Conservation (phyloP, 2,797 vertebrate species). For the Scolopax bukidnonensis region DNA sequence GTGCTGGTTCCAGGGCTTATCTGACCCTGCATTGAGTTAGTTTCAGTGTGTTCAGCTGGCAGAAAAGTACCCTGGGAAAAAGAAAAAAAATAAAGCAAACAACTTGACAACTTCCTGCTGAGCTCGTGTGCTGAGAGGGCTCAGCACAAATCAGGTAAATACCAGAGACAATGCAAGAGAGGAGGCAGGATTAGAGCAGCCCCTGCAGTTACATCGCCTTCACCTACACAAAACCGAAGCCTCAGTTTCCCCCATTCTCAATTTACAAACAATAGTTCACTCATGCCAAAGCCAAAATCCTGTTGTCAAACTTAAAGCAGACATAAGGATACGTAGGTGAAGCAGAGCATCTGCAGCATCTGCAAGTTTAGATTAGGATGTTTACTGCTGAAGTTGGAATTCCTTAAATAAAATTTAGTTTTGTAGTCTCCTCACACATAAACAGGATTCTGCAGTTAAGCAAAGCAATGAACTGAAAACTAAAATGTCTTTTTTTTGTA, state of each 20-base stretch:
- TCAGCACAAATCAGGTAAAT: slow-evolving; percentile 9
- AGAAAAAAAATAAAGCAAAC: not conserved
- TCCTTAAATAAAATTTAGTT: slow-evolving; percentile 13
- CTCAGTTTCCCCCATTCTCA: not conserved
- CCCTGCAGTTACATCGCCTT: not conserved
- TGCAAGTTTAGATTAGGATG: not conserved
- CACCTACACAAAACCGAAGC: not conserved
- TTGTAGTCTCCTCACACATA: not conserved
- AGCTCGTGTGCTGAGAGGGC: not conserved
- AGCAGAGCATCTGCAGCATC: not conserved
- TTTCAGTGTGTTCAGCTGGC: slow-evolving; percentile 19
- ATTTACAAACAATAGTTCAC: not conserved
- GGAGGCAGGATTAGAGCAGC: not conserved
- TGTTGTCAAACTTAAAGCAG: not conserved
- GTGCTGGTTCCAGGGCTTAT: not conserved
- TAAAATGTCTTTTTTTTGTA: not conserved
- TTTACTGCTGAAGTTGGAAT: not conserved
- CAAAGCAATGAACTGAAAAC: not conserved
- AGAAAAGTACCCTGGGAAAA: not conserved
- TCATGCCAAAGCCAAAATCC: not conserved
- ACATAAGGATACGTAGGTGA: not conserved
- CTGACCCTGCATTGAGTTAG: not conserved
- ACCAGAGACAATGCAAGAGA: not conserved
- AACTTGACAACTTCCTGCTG: slow-evolving; percentile 44
- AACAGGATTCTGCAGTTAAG: slow-evolving; percentile 9